Conservation (phyloP, 2,113 vertebrate genomes). For the Aspiorhynchus laticeps region DNA sequence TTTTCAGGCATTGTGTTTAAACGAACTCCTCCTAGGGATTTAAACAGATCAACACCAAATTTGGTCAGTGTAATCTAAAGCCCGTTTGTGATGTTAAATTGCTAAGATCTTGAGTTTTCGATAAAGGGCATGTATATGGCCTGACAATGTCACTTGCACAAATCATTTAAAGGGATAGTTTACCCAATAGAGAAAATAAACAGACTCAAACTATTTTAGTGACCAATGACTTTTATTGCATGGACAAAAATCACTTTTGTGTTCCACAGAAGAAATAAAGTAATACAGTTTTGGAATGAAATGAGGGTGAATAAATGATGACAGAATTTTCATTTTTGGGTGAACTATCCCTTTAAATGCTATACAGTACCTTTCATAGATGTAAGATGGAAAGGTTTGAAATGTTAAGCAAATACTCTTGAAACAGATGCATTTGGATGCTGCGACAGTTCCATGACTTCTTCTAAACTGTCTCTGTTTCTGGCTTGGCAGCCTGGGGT, state of each 20-base stretch:
- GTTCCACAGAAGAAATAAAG: neutral
- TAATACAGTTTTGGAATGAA: neutral
- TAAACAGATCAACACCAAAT: too few relatives aligned
- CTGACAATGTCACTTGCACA: neutral
- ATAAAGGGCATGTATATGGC: too few relatives aligned
- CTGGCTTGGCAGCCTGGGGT: neutral
- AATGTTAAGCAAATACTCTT: neutral
- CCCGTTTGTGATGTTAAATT: too few relatives aligned
- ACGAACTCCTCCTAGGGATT: too few relatives aligned
- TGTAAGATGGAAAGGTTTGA: neutral
- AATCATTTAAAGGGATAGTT: neutral
- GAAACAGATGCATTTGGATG: constrained; percentile 8
- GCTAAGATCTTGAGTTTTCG: too few relatives aligned
- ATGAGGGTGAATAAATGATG: neutral
- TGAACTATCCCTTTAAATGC: neutral
- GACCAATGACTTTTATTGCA: neutral
- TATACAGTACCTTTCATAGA: neutral
- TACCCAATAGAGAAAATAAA: too few relatives aligned
- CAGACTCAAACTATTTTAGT: neutral
- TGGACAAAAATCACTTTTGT: neutral
- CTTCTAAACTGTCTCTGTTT: constrained; percentile 30
- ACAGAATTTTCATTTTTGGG: neutral
- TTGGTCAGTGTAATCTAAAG: too few relatives aligned
- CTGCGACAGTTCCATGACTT: constrained; percentile 7
- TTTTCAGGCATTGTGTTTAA: too few relatives aligned